Conservation (phyloP, 2,888 invertebrate genomes). For the Teleiodes luculella region DNA sequence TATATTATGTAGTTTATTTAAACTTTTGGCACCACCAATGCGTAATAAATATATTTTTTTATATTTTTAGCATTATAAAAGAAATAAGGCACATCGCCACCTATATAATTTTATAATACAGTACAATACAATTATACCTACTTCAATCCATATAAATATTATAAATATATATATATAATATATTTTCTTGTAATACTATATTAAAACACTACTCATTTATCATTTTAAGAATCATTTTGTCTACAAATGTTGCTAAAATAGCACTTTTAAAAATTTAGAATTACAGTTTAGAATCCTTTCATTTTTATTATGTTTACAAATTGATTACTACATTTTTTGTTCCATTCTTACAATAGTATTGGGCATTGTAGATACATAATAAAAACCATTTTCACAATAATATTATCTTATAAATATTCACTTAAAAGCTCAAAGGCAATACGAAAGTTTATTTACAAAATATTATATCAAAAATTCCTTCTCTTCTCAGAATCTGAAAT, state of each 20-base stretch:
- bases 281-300: slow-evolving; percentile 1
- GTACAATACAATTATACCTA: no score
- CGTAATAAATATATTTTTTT: neutral
- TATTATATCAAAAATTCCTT: slow-evolving; percentile 47
- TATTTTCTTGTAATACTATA: no score
- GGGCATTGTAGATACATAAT: no score
- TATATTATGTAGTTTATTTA: no score
- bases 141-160: no score
- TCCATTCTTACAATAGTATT: no score
- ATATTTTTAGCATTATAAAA: slow-evolving; percentile 47
- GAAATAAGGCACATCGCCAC: slow-evolving; percentile 66
- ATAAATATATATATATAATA: no score
- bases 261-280: slow-evolving; percentile 11
- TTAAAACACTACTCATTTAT: no score
- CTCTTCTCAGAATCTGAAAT: neutral
- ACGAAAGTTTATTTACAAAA: slow-evolving; percentile 35
- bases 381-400: slow-evolving; percentile 5
- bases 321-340: neutral
- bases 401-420: neutral
- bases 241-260: neutral
- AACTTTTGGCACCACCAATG: neutral
- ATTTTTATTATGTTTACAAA: neutral
- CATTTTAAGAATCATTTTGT: neutral
- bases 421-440: slow-evolving; percentile 3
- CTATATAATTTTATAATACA: slow-evolving; percentile 23